A percentile compares a stretch with the other conserved stretches of the same genome.
Conservation (phyloP, 2,113 vertebrate genomes). For the Elephas maximus region DNA sequence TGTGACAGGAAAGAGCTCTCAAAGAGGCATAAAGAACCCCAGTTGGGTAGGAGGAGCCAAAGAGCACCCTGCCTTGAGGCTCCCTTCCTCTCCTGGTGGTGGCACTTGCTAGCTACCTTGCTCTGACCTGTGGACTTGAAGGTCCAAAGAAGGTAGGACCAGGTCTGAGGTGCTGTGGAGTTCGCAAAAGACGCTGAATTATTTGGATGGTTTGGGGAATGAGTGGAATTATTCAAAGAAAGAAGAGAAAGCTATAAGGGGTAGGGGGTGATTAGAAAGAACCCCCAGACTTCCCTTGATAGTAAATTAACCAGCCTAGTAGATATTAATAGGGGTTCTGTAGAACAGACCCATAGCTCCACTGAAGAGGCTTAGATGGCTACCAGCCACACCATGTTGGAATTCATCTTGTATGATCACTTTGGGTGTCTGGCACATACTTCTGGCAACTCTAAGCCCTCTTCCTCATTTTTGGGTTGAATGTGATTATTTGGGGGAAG, state of each 20-base stretch:
- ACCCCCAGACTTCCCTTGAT: not conserved
- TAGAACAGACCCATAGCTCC: not conserved
- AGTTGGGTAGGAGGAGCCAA: not conserved
- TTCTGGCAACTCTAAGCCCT: not conserved
- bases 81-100: not conserved
- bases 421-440: no score
- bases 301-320: no score
- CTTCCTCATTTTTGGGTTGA: not conserved
- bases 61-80: not conserved
- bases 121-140: not conserved
- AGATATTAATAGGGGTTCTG: not conserved
- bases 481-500: not conserved
- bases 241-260: not conserved
- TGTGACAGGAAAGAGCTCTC: not conserved
- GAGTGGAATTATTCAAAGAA: not conserved
- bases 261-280: not conserved
- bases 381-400: not conserved
- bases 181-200: not conserved
- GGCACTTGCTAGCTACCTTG: not conserved
- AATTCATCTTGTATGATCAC: not conserved
- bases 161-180: not conserved
- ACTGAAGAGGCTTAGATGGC: rapidly evolving
- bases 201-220: not conserved
- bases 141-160: not conserved
- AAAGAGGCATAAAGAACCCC: not conserved